phyloP scores from a whole-genome alignment of 2,888 invertebrate genomes.

The Synanthedon myopaeformis region DNA sequence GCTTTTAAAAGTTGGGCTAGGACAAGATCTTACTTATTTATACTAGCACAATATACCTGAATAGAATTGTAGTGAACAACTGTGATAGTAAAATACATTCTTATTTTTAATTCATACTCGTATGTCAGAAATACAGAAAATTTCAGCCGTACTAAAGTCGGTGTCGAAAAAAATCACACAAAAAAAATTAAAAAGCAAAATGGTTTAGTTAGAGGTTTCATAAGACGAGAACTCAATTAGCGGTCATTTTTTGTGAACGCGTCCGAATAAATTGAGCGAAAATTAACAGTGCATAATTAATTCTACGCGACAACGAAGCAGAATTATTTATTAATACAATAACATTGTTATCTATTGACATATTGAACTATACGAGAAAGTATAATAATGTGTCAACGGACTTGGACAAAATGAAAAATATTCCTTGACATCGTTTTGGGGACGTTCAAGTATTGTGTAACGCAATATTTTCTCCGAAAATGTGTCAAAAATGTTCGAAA shows the following conservation, averaged over 20 bases:
- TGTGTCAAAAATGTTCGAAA: no score
- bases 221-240: constrained; percentile 8
- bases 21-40: no score
- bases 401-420: constrained; percentile 40
- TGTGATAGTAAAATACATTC: no score
- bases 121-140: no score
- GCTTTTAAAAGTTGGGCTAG: no score
- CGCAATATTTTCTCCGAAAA: no score
- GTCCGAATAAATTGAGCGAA: constrained; percentile 18
- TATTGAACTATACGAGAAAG: constrained; percentile 41
- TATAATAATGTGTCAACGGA: constrained; percentile 45
- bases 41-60: no score
- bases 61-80: no score
- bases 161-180: no score
- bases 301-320: constrained; percentile 15
- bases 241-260: constrained; percentile 10
- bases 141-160: no score
- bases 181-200: constrained; percentile 15
- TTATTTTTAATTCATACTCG: no score
- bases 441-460: no score
- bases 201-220: not conserved
- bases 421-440: constrained; percentile 10
- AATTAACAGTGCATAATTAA: constrained; percentile 23
- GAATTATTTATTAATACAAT: constrained; percentile 23
- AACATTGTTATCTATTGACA: constrained; percentile 49